Conservation (phyloP, 2,797 vertebrate genomes). For the Propithecus deckenii region DNA sequence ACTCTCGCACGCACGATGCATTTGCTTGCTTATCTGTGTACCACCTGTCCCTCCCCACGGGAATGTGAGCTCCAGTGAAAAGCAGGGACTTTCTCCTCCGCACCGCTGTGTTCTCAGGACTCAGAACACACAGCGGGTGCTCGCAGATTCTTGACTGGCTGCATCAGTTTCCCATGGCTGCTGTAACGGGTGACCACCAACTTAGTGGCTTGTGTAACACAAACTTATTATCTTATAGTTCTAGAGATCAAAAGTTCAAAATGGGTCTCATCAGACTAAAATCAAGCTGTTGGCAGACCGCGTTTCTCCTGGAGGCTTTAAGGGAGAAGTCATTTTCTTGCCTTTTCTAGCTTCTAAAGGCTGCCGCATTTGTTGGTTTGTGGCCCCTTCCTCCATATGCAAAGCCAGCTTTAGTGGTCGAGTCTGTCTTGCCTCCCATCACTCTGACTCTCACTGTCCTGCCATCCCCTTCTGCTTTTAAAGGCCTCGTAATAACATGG, state of each 20-base stretch:
- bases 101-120: not conserved
- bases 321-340: not conserved
- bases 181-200: too few species aligned
- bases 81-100: not conserved
- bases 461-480: not conserved
- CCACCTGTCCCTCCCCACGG: not conserved
- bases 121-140: not conserved
- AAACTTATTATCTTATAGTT: not conserved
- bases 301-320: not conserved
- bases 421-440: not conserved
- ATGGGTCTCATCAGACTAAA: not conserved
- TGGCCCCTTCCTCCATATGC: not conserved
- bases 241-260: not conserved
- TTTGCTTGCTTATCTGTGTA: fast-evolving
- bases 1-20: too few species aligned
- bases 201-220: too few species aligned
- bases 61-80: not conserved
- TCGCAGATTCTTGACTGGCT: not conserved
- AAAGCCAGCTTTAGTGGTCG: not conserved
- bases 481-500: not conserved
- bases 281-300: not conserved
- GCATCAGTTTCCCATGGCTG: not conserved
- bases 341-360: not conserved
- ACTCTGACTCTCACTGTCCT: not conserved
- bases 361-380: not conserved